Evolutionary conservation across 2,113 vertebrate species (phyloP), one percentile per base, ranked within the genome.

Genomic region (Ammospiza nelsoni): DNA sequence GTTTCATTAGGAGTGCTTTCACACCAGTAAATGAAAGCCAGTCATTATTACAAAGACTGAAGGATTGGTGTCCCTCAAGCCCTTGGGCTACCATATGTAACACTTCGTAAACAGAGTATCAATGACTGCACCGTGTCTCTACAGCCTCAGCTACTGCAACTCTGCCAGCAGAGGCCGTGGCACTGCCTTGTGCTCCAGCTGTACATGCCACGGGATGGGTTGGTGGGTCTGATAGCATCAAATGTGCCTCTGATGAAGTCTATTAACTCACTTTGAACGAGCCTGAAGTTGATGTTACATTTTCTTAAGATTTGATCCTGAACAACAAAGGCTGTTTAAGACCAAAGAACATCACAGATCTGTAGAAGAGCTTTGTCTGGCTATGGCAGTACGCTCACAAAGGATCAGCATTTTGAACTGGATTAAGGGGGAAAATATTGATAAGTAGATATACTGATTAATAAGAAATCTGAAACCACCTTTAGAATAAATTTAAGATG

Each of bases 391-490:
- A 63, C 0, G 0, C 65, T 87, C 73, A 82, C 61, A 69, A 68
- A 81, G 48, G 69, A 94, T 61, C 72, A 74, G 39, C 51, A 55
- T 86, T 86, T 75, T 89, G 80, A 91, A 72, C 44, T 41, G 81
- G 49, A 44, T 82, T 80, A 67, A 27, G 65, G 59, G 44, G 63
- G 71, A 93, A 92, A 89, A 65, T 62, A 94, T 39, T 65, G 23
- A 24, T 78, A 94, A 75, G 81, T 73, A 83, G 84, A 95, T 89
- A 79, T 17, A 79, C 37, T 92, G 87, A 84, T 94, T 89, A 94
- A 63, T 94, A 84, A 73, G 94, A 91, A 92, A 94, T 43, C 58
- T 89, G 74, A 96, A 91, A 92, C 86, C 55, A 89, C 37, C 87
- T 94, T 82, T 76, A 95, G 81, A 96, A 92, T 58, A 89, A 89